A percentile compares a stretch with the other conserved stretches of the same genome.
Conservation (phyloP, 2,888 invertebrate genomes). For the Apodemia duryi region DNA sequence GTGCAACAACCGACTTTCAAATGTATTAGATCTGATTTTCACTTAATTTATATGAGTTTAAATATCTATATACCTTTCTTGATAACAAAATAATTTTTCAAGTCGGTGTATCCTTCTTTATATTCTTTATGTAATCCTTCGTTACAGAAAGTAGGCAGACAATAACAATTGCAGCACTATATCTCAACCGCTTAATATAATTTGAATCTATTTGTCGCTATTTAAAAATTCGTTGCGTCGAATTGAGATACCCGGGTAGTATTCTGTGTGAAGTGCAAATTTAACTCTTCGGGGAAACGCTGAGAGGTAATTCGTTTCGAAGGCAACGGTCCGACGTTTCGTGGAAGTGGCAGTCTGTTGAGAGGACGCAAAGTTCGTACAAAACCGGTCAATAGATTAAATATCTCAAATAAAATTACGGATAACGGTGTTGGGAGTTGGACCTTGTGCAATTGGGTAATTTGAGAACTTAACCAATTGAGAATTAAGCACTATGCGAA, state of each 20-base stretch:
- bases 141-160: too few relatives aligned
- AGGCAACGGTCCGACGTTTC: slow-evolving; percentile 6
- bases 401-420: background rate
- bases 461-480: too few relatives aligned
- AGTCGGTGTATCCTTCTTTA: too few relatives aligned
- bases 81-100: too few relatives aligned
- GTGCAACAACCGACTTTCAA: too few relatives aligned
- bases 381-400: background rate
- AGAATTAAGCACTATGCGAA: too few relatives aligned
- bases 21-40: too few relatives aligned
- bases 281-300: slow-evolving; percentile 10
- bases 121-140: too few relatives aligned
- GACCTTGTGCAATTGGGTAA: background rate
- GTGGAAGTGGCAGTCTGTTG: background rate
- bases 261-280: slow-evolving; percentile 12
- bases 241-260: slow-evolving; percentile 1
- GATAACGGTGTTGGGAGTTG: background rate
- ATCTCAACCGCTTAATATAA: background rate
- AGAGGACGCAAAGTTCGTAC: background rate
- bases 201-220: background rate
- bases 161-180: too few relatives aligned
- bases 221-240: slow-evolving; percentile 9
- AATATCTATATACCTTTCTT: too few relatives aligned
- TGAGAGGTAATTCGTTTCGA: slow-evolving; percentile 12
- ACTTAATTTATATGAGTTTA: too few relatives aligned